Conservation (phyloP, 2,888 invertebrate genomes). For the Teleiodes luculella region DNA sequence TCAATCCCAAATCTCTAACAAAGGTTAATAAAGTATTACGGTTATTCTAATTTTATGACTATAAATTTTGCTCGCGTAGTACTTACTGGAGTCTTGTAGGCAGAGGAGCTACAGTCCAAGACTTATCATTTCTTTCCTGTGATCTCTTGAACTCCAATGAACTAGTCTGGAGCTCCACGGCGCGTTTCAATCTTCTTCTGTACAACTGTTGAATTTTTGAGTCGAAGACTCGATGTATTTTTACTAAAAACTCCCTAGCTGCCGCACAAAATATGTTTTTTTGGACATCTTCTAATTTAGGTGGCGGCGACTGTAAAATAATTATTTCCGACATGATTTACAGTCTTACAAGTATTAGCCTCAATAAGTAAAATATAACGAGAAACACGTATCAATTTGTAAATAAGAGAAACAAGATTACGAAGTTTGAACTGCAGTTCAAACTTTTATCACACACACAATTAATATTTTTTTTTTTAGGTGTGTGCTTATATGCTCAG, state of each 20-base stretch:
- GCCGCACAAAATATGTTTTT: conserved; percentile 74
- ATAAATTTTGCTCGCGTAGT: background rate
- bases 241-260: conserved; percentile 77
- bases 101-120: conserved; percentile 80
- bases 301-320: conserved; percentile 70
- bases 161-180: conserved; percentile 43
- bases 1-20: no score
- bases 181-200: conserved; percentile 55
- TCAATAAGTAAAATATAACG: no score
- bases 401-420: no score
- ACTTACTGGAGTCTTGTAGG: conserved; percentile 73
- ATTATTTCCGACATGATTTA: conserved; percentile 36
- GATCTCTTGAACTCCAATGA: conserved; percentile 62
- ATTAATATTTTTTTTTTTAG: no score
- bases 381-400: no score
- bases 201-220: conserved; percentile 66
- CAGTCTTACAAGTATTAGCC: no score
- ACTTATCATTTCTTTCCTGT: conserved; percentile 54
- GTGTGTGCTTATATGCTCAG: no score
- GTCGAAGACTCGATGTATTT: conserved; percentile 73
- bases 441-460: no score
- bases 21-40: background rate
- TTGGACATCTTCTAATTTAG: conserved; percentile 75
- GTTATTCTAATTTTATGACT: background rate
- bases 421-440: no score